These are phyloP conservation scores for Neomonachus schauinslandi DNA, from an alignment of 2,113 vertebrate species.

Conservation along the genomic window DNA sequence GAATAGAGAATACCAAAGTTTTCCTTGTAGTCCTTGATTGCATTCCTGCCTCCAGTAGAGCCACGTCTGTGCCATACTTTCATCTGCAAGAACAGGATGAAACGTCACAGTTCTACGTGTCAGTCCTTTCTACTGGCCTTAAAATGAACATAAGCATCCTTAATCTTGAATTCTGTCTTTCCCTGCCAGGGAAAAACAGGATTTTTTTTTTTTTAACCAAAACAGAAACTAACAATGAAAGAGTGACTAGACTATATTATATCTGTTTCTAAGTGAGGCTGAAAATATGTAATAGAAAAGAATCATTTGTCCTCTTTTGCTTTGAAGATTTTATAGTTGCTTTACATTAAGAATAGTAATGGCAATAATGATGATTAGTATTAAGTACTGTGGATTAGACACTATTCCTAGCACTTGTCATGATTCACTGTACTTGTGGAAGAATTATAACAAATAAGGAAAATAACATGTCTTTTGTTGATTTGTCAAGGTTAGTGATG, in stretches of 20 bases:
- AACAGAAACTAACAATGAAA: slow-evolving; percentile 25
- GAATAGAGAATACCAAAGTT: neutral
- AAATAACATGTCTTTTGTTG: neutral
- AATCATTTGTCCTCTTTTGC: neutral
- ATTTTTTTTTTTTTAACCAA: neutral
- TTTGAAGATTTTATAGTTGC: neutral
- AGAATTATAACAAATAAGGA: slow-evolving; percentile 30
- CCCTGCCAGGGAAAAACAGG: neutral
- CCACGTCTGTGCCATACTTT: neutral
- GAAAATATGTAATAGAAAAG: neutral
- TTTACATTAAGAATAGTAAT: neutral
- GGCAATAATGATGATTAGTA: neutral
- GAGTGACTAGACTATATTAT: neutral
- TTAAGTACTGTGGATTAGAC: neutral
- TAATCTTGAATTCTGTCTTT: slow-evolving; percentile 20
- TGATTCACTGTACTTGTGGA: neutral
- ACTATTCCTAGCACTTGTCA: neutral
- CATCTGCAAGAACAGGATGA: neutral
- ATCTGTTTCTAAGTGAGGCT: slow-evolving; percentile 8
- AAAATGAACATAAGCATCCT: neutral
- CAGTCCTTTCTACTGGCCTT: neutral
- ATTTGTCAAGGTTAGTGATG: neutral
- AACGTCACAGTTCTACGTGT: neutral
- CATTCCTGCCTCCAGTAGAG: neutral
- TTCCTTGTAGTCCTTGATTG: neutral